A percentile compares a stretch with the other conserved stretches of the same genome.
These are phyloP conservation scores for Yoshiicerus persimilis DNA, from an alignment of 1,140 invertebrate species.

Conservation along the genomic window DNA sequence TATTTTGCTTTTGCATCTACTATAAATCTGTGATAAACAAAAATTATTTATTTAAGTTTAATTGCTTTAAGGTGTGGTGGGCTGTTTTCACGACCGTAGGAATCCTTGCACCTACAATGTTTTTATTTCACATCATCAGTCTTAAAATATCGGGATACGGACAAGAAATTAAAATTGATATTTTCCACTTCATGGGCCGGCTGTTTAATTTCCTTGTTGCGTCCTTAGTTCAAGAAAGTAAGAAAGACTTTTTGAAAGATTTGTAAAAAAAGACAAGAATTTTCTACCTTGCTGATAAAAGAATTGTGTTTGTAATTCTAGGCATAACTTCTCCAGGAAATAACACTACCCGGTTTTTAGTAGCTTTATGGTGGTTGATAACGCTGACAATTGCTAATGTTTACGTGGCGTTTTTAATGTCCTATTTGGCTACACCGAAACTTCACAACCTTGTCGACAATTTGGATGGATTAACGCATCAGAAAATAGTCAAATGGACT, in stretches of 20 bases:
- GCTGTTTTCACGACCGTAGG: slow-evolving; percentile 29
- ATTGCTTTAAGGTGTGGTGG: slow-evolving; percentile 42
- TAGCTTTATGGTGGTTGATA: slow-evolving; percentile 50
- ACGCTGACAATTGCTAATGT: slow-evolving; percentile 51
- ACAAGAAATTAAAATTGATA: background rate
- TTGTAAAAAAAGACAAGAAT: too few species aligned
- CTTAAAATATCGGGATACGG: background rate
- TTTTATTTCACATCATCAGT: slow-evolving; percentile 29
- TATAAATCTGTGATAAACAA: background rate
- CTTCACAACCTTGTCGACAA: slow-evolving; percentile 42
- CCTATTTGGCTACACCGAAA: slow-evolving; percentile 50
- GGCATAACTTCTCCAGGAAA: slow-evolving; percentile 32
- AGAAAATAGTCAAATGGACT: slow-evolving; percentile 48
- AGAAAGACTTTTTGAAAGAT: too few species aligned
- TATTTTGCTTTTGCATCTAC: background rate
- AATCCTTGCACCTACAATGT: slow-evolving; percentile 33
- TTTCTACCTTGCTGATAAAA: background rate
- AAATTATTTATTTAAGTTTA: background rate
- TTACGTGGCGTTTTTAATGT: slow-evolving; percentile 50
- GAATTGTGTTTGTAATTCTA: background rate
- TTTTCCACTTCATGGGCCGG: background rate
- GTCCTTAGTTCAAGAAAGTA: slow-evolving; percentile 46
- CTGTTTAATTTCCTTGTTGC: slow-evolving; percentile 39
- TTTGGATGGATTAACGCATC: slow-evolving; percentile 44
- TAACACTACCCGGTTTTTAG: slow-evolving; percentile 49